Conservation (phyloP, 2,888 invertebrate genomes). For the Cephalotes varians region DNA sequence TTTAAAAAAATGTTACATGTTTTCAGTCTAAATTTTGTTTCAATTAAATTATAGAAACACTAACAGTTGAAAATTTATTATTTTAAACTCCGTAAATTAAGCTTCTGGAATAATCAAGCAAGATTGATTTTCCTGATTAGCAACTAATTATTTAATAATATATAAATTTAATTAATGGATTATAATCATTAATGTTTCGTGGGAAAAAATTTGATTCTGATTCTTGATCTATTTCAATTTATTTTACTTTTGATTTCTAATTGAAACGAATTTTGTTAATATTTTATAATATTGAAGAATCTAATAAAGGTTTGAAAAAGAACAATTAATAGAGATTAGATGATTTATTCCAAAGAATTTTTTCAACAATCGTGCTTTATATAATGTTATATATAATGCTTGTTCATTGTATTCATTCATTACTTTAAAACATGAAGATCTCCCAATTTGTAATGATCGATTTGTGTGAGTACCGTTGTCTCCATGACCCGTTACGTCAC, state of each 20-base stretch:
- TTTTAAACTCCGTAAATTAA: neutral
- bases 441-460: slow-evolving; percentile 53
- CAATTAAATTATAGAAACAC: neutral
- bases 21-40: neutral
- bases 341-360: neutral
- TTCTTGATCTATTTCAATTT: neutral
- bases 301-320: neutral
- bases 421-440: slow-evolving; percentile 21
- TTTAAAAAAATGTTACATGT: neutral
- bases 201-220: neutral
- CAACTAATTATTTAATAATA: neutral
- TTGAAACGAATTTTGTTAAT: neutral
- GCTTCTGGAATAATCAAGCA: neutral
- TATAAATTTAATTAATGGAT: neutral
- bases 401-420: neutral
- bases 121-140: neutral
- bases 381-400: neutral
- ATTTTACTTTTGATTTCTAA: neutral
- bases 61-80: neutral
- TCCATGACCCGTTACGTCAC: slow-evolving; percentile 55
- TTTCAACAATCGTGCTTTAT: neutral
- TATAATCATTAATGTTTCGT: neutral
- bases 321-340: neutral
- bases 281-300: neutral
- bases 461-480: slow-evolving; percentile 54